A percentile compares a stretch with the other conserved stretches of the same genome.
Evolutionary conservation across 2,888 invertebrate species (phyloP).

Genomic region (Frankliniella fusca): DNA sequence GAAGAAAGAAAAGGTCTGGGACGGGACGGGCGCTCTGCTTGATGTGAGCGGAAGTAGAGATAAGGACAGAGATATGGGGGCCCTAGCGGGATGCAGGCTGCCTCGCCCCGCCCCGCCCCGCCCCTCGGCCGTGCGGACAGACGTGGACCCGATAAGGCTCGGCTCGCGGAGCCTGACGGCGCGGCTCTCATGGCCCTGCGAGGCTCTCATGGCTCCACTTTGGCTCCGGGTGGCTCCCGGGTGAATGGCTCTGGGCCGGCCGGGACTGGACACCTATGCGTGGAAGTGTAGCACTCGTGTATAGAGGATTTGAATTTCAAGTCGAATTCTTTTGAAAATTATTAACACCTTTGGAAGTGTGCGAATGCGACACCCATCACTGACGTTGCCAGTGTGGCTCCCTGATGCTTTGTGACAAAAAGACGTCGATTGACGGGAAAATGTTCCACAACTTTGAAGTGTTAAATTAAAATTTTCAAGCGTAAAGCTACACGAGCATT

Average conservation of each 20-base stretch:
- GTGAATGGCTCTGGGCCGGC: background rate
- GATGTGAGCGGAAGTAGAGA: background rate
- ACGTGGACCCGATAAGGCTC: slow-evolving; percentile 11
- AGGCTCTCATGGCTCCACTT: background rate
- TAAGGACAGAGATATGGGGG: slow-evolving; percentile 5
- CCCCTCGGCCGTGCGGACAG: background rate
- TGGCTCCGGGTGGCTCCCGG: background rate
- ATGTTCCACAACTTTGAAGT: no score
- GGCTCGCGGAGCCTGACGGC: background rate
- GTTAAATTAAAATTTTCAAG: no score
- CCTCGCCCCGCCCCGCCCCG: background rate
- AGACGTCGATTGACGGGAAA: no score
- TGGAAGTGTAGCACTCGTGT: no score
- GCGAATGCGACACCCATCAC: no score
- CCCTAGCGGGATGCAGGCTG: background rate
- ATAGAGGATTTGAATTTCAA: no score
- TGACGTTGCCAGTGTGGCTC: no score
- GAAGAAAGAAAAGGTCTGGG: background rate
- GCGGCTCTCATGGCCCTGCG: background rate
- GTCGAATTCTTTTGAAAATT: no score
- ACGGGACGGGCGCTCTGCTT: background rate
- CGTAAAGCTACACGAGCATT: no score
- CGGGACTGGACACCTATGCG: no score
- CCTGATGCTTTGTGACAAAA: no score
- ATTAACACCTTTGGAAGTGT: no score